Percentiles rank a stretch among this genome's conserved stretches.
Evolutionary conservation across 2,888 invertebrate species (phyloP).

Genomic region (Gerris lacustris): DNA sequence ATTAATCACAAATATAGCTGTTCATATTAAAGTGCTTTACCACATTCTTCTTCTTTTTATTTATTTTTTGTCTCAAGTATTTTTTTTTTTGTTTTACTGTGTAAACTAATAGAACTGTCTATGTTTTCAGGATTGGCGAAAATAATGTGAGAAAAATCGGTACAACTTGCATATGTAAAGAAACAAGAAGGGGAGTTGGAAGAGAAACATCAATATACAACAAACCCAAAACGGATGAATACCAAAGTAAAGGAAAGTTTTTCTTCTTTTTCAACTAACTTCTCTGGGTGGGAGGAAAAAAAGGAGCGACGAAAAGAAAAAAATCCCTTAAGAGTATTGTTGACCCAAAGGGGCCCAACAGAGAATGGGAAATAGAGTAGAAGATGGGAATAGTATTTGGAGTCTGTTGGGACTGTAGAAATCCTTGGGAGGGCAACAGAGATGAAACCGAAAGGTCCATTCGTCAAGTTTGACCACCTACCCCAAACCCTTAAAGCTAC

Average conservation of each 20-base stretch:
- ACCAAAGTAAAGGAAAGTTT: background rate
- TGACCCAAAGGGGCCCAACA: background rate
- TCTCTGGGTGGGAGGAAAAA: background rate
- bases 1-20: no score
- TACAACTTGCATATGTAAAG: no score
- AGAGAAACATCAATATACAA: background rate
- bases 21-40: no score
- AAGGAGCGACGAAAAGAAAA: background rate
- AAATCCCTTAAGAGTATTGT: background rate
- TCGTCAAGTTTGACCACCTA: conserved; percentile 2
- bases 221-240: background rate
- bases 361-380: background rate
- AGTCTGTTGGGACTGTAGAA: background rate
- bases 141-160: background rate
- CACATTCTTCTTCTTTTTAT: no score
- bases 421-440: background rate
- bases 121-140: no score
- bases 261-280: no score
- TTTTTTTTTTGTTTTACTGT: no score
- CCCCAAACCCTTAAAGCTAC: background rate
- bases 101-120: no score
- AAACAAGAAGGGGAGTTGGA: background rate
- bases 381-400: background rate
- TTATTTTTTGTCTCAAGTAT: no score
- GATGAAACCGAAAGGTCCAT: background rate